Base-by-base conservation (phyloP, 2,113 vertebrate genomes). In the Saguinus imperator region DNA sequence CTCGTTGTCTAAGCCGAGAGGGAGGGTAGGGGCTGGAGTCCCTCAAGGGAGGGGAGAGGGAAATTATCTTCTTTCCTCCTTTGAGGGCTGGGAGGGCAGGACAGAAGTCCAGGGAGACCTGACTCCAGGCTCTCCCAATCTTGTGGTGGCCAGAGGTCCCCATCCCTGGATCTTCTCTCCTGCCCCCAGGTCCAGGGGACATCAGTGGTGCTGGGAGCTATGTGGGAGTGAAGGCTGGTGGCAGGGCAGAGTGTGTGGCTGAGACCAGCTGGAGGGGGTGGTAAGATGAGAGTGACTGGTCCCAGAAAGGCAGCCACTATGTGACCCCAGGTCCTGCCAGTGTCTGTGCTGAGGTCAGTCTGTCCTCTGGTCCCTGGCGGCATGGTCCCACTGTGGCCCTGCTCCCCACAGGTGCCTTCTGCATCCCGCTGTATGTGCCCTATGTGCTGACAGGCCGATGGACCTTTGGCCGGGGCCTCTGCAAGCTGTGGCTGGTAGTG, bases 401-500 rank as follows among this genome's bases (percentile, higher is more conserved):
- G 1, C 58, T 97, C 83, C 64, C 94, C 94, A 6, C 98, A 99
- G 99, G 99, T 21, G 99, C 99, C 70, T 99, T 99, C 98, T 99
- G 99, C 97, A 99, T 99, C 66, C 99, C 99, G 0, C 64, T 99
- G 43, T 99, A 99, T 1, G 98, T 99, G 45, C 99, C 99, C 93
- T 99, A 99, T 1, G 99, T 99, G 94, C 98, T 99, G 96, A 99
- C 98, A 0, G 98, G 99, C 66, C 98, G 98, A 92, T 99, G 99
- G 99, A 98, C 98, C 96, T 99, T 99, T 11, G 98, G 99, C 84
- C 98, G 98, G 72, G 98, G 98, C 94, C 98, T 99, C 95, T 99
- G 99, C 97, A 99, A 99, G 97, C 98, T 99, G 97, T 99, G 99
- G 99, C 97, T 99, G 96, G 99, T 99, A 18, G 97, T 98, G 35